These are phyloP conservation scores for Parelbella ahira DNA, from an alignment of 2,888 invertebrate species.

Conservation along the genomic window DNA sequence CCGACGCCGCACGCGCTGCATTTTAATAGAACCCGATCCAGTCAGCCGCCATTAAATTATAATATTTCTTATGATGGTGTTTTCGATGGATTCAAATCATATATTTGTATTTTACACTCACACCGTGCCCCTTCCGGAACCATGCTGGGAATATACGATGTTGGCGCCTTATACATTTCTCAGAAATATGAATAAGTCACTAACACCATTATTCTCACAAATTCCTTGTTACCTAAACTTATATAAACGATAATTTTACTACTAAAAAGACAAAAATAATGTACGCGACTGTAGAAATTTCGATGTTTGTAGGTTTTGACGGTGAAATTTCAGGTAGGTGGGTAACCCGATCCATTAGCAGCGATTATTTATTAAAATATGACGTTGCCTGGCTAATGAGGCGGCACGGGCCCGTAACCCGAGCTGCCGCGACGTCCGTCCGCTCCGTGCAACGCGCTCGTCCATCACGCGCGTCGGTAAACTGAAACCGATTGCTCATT, in stretches of 20 bases:
- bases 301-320: too few relatives aligned
- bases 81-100: conserved; percentile 50
- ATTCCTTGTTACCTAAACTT: conserved; percentile 3
- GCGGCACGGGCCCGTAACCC: conserved; percentile 62
- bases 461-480: conserved; percentile 38
- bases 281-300: too few relatives aligned
- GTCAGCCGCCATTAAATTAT: conserved; percentile 39
- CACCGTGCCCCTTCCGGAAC: conserved; percentile 36
- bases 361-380: conserved; percentile 26
- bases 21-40: conserved; percentile 62
- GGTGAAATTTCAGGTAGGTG: conserved; percentile 17
- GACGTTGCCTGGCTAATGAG: conserved; percentile 62
- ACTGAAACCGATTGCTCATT: conserved; percentile 29
- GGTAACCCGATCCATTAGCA: conserved; percentile 23
- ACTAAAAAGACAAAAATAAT: too few relatives aligned
- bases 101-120: conserved; percentile 42
- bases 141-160: conserved; percentile 35
- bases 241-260: too few relatives aligned
- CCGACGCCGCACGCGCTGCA: conserved; percentile 71
- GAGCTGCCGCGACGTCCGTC: conserved; percentile 38
- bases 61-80: conserved; percentile 53
- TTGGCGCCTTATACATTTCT: conserved; percentile 16
- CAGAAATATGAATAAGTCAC: conserved; percentile 5
- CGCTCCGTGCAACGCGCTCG: conserved; percentile 32
- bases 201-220: conserved; percentile 14